A percentile compares a stretch with the other conserved stretches of the same genome.
Evolutionary conservation across 2,113 vertebrate species (phyloP).

Genomic region (Sphaerodactylus townsendi): DNA sequence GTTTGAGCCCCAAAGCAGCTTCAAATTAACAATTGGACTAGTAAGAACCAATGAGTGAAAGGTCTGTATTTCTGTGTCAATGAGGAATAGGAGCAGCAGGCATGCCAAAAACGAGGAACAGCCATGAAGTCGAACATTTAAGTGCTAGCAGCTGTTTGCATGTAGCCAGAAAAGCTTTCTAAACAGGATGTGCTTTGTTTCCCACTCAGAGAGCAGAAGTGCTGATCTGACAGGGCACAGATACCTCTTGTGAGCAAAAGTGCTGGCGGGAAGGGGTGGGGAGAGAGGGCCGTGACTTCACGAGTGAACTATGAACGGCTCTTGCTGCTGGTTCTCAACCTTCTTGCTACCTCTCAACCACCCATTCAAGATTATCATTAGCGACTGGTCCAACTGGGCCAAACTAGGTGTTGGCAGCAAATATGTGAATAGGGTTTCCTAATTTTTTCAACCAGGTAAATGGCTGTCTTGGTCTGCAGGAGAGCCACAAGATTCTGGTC

Average conservation of each 20-base stretch:
- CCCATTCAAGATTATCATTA: background rate
- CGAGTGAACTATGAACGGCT: background rate
- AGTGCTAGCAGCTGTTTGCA: conserved; percentile 65
- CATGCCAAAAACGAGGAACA: background rate
- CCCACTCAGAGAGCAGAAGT: conserved; percentile 7
- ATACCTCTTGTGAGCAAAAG: background rate
- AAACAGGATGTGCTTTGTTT: conserved; percentile 66
- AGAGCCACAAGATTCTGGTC: too few relatives aligned
- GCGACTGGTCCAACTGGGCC: background rate
- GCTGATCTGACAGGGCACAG: background rate
- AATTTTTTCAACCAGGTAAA: too few relatives aligned
- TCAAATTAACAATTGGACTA: background rate
- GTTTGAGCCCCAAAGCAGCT: background rate
- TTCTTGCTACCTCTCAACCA: background rate
- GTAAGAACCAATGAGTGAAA: background rate
- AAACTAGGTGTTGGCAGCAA: background rate
- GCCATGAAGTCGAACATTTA: conserved; percentile 34
- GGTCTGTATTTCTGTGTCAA: conserved; percentile 13
- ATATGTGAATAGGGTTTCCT: background rate
- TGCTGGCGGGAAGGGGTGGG: background rate
- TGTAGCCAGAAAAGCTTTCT: conserved; percentile 21
- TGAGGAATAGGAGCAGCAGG: conserved; percentile 12
- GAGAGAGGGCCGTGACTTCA: background rate
- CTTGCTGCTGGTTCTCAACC: background rate
- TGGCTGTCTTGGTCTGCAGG: too few relatives aligned